These are phyloP conservation scores for Gymnorhina tibicen DNA, from an alignment of 2,113 vertebrate genomes.

Conservation along the genomic window DNA sequence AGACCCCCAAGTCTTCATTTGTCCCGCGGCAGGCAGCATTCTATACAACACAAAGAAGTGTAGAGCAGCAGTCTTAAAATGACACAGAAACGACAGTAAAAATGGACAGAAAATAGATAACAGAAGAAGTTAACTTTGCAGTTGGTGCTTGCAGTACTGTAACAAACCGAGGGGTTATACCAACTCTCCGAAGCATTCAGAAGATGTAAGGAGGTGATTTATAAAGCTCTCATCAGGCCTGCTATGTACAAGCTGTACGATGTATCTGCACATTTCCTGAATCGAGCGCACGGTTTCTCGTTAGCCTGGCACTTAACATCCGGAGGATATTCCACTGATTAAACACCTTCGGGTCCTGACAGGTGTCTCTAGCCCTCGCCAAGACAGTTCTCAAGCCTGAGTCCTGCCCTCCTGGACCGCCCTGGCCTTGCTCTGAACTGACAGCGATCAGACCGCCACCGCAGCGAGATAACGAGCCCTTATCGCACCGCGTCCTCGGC, in stretches of 20 bases:
- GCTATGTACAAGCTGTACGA: accelerated
- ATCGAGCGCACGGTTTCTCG: neutral
- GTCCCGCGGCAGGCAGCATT: neutral
- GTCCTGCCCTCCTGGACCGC: neutral
- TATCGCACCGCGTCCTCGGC: neutral
- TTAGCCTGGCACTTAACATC: neutral
- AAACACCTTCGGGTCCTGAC: neutral
- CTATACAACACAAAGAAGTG: neutral
- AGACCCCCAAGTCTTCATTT: neutral
- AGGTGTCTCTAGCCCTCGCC: neutral
- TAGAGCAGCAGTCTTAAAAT: neutral
- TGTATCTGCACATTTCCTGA: accelerated
- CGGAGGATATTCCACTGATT: too few relatives aligned
- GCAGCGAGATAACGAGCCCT: neutral
- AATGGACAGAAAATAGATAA: accelerated
- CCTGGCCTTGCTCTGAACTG: neutral
- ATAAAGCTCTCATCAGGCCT: neutral
- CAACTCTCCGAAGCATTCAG: neutral
- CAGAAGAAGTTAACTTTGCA: neutral
- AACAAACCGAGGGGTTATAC: neutral
- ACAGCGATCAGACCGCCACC: neutral
- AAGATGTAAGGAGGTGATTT: neutral
- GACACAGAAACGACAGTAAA: neutral
- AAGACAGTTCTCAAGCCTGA: neutral
- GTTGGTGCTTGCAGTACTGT: neutral